Percentiles rank a stretch among this genome's conserved stretches.
These are phyloP conservation scores for Zenarchopterus dispar DNA, from an alignment of 2,797 vertebrate species.

Conservation along the genomic window DNA sequence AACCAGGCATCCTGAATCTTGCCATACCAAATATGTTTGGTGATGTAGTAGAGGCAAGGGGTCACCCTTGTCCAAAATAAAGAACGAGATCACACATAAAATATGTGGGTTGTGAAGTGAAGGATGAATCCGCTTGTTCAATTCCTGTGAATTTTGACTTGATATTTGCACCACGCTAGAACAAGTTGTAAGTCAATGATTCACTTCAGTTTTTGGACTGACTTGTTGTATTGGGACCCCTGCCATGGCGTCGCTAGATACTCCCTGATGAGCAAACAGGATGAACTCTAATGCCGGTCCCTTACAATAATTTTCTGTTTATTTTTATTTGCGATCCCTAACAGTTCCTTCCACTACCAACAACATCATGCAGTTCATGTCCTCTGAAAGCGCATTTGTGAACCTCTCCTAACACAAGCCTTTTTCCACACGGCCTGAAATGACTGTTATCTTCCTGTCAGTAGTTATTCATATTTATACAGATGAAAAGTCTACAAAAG, in stretches of 20 bases:
- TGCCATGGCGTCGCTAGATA: constrained; percentile 21
- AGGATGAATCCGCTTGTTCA: constrained; percentile 7
- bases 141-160: constrained; percentile 3
- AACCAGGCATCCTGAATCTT: neutral
- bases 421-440: constrained; percentile 46
- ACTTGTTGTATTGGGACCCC: constrained; percentile 12
- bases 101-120: constrained; percentile 4
- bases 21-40: neutral
- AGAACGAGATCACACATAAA: neutral
- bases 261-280: constrained; percentile 5
- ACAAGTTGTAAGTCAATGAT: constrained; percentile 57
- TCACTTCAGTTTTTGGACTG: constrained; percentile 46
- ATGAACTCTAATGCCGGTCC: constrained; percentile 9
- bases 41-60: neutral
- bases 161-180: constrained; percentile 33
- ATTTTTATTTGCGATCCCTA: constrained; percentile 1
- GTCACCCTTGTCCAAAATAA: neutral
- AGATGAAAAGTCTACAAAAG: neutral
- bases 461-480: constrained; percentile 46
- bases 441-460: constrained; percentile 24
- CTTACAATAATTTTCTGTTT: neutral
- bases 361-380: constrained; percentile 1
- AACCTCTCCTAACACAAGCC: constrained; percentile 33
- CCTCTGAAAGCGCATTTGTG: neutral
- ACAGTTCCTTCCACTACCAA: neutral